phyloP scores from a whole-genome alignment of 2,113 vertebrate genomes.

The Coracopsis vasa region DNA sequence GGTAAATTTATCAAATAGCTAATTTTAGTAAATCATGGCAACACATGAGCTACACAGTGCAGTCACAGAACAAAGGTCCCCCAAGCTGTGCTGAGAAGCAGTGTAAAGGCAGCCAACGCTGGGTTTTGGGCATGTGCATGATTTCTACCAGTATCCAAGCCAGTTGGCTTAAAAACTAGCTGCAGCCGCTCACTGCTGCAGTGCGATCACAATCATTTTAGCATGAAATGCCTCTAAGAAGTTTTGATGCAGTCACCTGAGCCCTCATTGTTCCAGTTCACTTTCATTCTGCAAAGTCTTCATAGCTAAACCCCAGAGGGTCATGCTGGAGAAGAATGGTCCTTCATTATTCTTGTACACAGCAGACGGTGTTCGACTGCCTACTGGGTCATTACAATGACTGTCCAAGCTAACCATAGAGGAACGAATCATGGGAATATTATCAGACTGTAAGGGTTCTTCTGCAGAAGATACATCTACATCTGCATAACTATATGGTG shows the following conservation, averaged over 20 bases:
- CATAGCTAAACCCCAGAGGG: constrained; percentile 91
- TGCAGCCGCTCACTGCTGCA: not conserved
- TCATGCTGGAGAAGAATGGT: constrained; percentile 89
- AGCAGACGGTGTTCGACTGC: constrained; percentile 47
- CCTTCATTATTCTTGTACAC: constrained; percentile 77
- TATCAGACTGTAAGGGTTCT: constrained; percentile 48
- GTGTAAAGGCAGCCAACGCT: not conserved
- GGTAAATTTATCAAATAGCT: not conserved
- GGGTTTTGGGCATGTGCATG: not conserved
- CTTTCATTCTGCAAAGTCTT: constrained; percentile 92
- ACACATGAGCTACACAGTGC: not conserved
- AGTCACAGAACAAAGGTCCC: not conserved
- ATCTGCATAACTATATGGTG: constrained; percentile 20
- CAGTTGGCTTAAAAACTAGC: not conserved
- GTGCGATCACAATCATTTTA: not conserved
- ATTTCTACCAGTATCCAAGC: not conserved
- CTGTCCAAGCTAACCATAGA: constrained; percentile 69
- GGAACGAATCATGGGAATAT: constrained; percentile 54
- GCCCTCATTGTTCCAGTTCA: constrained; percentile 81
- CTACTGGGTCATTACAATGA: constrained; percentile 66
- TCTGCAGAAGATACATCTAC: constrained; percentile 1
- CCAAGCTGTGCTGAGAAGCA: not conserved
- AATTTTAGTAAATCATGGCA: not conserved
- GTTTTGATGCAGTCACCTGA: not conserved
- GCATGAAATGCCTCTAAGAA: not conserved